Evolutionary conservation across 2,888 invertebrate species (phyloP).

Genomic region (Dysmachus trigonus): DNA sequence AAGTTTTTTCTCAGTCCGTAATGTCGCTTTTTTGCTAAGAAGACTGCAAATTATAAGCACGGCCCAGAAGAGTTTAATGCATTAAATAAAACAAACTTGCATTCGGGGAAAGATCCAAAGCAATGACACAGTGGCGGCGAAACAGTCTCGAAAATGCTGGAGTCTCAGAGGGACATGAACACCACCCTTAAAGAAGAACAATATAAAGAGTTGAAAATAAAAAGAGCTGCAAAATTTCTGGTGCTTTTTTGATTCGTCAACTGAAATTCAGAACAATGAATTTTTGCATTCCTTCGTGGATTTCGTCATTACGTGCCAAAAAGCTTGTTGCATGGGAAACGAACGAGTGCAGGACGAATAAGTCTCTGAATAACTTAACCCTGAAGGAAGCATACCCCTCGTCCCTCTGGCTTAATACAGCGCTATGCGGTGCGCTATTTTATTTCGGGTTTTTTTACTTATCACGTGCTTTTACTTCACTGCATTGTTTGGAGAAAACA

Average conservation of each 20-base stretch:
- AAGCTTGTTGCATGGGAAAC: constrained; percentile 30
- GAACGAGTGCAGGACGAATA: not conserved
- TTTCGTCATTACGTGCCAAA: constrained; percentile 35
- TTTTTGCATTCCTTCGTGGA: not conserved
- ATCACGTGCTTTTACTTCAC: constrained; percentile 21
- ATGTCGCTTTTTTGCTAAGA: not conserved
- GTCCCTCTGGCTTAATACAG: not conserved
- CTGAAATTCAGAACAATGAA: constrained; percentile 24
- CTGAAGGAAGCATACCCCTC: not conserved
- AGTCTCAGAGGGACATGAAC: not conserved
- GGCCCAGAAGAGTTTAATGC: not conserved
- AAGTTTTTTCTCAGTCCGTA: not conserved
- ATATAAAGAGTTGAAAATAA: not conserved
- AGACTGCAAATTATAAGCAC: constrained; percentile 7
- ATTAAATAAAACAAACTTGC: constrained; percentile 9
- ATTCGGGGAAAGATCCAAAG: not conserved
- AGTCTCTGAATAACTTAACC: not conserved
- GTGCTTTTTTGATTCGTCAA: constrained; percentile 16
- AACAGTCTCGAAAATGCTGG: not conserved
- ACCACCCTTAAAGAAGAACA: not conserved
- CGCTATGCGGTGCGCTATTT: not conserved
- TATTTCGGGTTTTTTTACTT: not conserved
- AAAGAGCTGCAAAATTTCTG: not conserved
- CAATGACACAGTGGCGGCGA: not conserved
- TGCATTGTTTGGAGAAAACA: constrained; percentile 23